Evolutionary conservation across 2,888 invertebrate genomes (phyloP), one percentile per base, ranked within the genome.

Genomic region (Mycalesis mineus): DNA sequence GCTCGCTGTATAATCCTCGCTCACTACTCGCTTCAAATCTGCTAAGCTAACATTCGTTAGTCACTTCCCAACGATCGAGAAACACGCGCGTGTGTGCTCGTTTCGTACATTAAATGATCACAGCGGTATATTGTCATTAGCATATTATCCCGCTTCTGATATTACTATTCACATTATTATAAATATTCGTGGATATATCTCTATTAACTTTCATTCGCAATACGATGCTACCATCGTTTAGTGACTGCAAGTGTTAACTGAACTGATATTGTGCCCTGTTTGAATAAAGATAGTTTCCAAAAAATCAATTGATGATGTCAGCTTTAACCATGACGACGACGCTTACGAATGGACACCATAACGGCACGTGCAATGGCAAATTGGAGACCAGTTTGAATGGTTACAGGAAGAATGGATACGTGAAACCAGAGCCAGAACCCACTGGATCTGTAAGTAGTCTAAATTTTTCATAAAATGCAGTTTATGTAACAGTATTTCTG

Each of bases 321-420:
- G 75, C 87, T 59, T 65, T 85, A 62, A 88, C 87, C 60, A 75
- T 88, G 72, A 85, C 88, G 52, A 84, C 85, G 44, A 86, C 83
- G 50, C 75, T 85, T 55, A 82, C 78, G 39, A 84, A 86, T 62
- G 84, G 84, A 62, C 84, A 80, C 68, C 68, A 74, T 61, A 83
- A 82, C 15, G 53, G 53, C 9, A 37, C 28, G 7, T 45, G 15
- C 44, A 53, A 53, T 65, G 82, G 82, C 53, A 84, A 82, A 68
- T 60, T 82, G 66, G 86, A 86, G 70, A 78, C 75, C 31, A 73
- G 75, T 57, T 65, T 81, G 50, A 84, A 83, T 58, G 83, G 84
- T 52, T 84, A 80, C 71, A 82, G 82, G 67, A 87, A 83, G 71
- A 88, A 87, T 66, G 86, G 87, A 77, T 83, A 72, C 63, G 68